Percentiles rank a stretch among this genome's conserved stretches.
Evolutionary conservation across 37 sponge, comb jelly and placozoan species (phyloP).

Genomic region (Spongilla lacustris): DNA sequence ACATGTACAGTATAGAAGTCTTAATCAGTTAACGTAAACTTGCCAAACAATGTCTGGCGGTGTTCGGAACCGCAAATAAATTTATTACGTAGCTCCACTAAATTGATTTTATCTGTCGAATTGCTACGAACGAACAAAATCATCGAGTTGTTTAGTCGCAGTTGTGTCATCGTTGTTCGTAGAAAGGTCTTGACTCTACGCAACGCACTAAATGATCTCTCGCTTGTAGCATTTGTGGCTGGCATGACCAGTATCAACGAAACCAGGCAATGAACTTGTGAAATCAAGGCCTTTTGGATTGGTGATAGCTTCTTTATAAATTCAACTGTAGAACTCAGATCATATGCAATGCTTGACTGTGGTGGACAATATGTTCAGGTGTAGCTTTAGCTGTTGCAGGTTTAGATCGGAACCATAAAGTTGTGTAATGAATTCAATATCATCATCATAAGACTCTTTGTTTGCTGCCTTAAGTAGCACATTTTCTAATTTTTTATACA

Average conservation of each 20-base stretch:
- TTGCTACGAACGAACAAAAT: slow-evolving; percentile 57
- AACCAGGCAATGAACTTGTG: neutral
- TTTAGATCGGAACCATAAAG: slow-evolving; percentile 21
- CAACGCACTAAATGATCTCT: slow-evolving; percentile 54
- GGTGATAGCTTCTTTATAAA: neutral
- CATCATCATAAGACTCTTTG: slow-evolving; percentile 11
- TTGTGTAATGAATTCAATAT: slow-evolving; percentile 2
- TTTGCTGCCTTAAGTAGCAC: slow-evolving; percentile 11
- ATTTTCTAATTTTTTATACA: slow-evolving; percentile 23
- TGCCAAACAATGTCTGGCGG: slow-evolving; percentile 34
- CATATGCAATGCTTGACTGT: neutral
- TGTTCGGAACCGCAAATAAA: slow-evolving; percentile 30
- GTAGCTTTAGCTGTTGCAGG: neutral
- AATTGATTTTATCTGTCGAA: slow-evolving; percentile 3
- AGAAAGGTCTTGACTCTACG: slow-evolving; percentile 62
- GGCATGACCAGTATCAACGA: slow-evolving; percentile 21
- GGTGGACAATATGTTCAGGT: slow-evolving; percentile 7
- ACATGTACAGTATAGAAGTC: neutral
- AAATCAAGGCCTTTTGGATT: neutral
- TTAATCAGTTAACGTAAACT: slow-evolving; percentile 5
- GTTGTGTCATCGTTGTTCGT: slow-evolving; percentile 56
- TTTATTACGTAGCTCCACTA: slow-evolving; percentile 12
- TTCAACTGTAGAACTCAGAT: neutral
- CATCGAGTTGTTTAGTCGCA: slow-evolving; percentile 56
- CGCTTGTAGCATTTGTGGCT: slow-evolving; percentile 63